Evolutionary conservation across 1,140 invertebrate genomes (phyloP), one percentile per base, ranked within the genome.

Genomic region (Bactericera cockerelli): DNA sequence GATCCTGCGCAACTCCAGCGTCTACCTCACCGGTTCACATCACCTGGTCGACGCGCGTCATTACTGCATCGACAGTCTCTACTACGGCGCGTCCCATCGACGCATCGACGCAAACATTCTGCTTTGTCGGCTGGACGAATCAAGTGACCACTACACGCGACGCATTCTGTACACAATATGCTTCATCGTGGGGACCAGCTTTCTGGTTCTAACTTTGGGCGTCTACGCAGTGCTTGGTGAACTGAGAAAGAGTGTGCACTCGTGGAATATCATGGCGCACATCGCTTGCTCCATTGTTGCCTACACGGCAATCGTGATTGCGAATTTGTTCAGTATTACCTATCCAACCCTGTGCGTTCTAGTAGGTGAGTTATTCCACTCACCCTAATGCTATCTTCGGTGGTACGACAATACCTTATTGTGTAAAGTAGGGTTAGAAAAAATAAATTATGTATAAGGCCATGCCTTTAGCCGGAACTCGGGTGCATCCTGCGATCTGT

Each of bases 211-310:
- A 13, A 64, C 65, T 16, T 49, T 65, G 8, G 36, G 61, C 14
- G 58, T 65, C n/a, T 62, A 64, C 42, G 62, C 59, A 19, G 56
- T 60, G n/a, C 60, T 65, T 19, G 60, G 61, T 10, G 62, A 64
- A 33, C 58, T 65, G 11, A 58, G 64, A 21, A 62, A 58, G 54
- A 60, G 59, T 14, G 36, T 63, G 2, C 62, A 63, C 56, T 62
- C 62, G 2, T 26, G 60, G 25, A 62, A 62, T 39, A 49, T 65
- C 28, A 60, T 63, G 10, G 57, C 60, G 4, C 64, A 65, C 33
- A 58, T 62, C 19, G 56, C 55, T 11, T 63, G 58, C 42, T 24
- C 63, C 26, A 53, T 65, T 31, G 59, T 62, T 26, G 59, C 60
- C 11, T 63, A 63, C 42, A 14, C 60, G 16, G 56, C 60, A 19